Percentiles rank a stretch among this genome's conserved stretches.
Conservation (phyloP, 2,888 invertebrate genomes). For the Choreutis nemorana region DNA sequence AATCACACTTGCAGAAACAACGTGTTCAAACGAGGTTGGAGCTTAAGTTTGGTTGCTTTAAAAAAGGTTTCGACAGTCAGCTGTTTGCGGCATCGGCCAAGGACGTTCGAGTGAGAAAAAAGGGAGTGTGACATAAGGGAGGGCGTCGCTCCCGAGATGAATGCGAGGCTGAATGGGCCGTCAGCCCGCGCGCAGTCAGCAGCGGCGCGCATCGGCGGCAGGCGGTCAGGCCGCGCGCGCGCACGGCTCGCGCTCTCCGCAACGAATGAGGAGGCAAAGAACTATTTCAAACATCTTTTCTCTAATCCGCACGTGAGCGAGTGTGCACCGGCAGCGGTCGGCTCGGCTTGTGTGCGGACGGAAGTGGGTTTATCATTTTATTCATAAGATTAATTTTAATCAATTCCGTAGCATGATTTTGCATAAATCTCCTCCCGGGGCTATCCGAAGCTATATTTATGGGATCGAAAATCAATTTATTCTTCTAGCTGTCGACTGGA, state of each 20-base stretch:
- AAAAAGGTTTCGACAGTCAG: slow-evolving; percentile 27
- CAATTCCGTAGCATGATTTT: slow-evolving; percentile 10
- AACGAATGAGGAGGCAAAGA: slow-evolving; percentile 57
- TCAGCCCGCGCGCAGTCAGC: slow-evolving; percentile 6
- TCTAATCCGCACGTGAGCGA: slow-evolving; percentile 48
- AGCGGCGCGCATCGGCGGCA: slow-evolving; percentile 5
- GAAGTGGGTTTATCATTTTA: slow-evolving; percentile 28
- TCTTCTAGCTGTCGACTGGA: too few species aligned
- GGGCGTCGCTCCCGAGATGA: slow-evolving; percentile 40
- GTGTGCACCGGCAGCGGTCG: slow-evolving; percentile 36
- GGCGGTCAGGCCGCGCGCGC: slow-evolving; percentile 29
- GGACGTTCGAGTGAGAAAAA: slow-evolving; percentile 32
- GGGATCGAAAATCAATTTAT: too few species aligned
- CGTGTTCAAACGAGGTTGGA: too few species aligned
- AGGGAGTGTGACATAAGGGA: slow-evolving; percentile 29
- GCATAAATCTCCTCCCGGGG: too few species aligned
- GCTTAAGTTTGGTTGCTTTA: not conserved
- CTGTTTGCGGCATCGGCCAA: slow-evolving; percentile 35
- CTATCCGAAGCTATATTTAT: too few species aligned
- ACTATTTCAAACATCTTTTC: slow-evolving; percentile 62
- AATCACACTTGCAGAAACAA: too few species aligned
- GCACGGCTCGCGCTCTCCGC: slow-evolving; percentile 44
- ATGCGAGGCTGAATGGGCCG: too few species aligned
- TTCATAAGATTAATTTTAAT: slow-evolving; percentile 23
- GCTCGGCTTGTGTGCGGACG: slow-evolving; percentile 18